Evolutionary conservation across 1,140 invertebrate species (phyloP), one percentile per base, ranked within the genome.

Genomic region (Temnothorax longispinosus): DNA sequence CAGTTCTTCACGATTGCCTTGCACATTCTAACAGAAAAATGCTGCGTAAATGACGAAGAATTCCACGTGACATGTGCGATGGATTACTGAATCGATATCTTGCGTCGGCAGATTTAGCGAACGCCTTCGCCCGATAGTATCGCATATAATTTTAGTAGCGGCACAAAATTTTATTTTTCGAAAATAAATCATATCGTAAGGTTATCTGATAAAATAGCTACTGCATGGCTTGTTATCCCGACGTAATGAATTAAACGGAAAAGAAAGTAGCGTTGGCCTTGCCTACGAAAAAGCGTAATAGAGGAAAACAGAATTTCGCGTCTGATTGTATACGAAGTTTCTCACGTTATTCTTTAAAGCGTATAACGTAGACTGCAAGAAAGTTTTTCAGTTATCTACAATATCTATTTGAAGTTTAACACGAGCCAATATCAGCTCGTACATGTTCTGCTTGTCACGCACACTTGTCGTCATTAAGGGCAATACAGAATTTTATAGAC

Each of bases 311-410:
- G 44, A 75, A 74, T 50, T 84, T 84, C 69, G 38, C 80, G 69
- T 84, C 75, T 84, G 41, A 75, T 84, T 75, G 80, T 75, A 84
- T 84, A 84, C 69, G 47, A 84, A 74, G 54, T 84, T 84, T 82
- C 80, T 82, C 67, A 60, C n/a, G 54, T 75, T 32, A 75, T 74
- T 75, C 18, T 65, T 78, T 21, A 32, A 72, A 56, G 54, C 27
- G 13, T 82, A 77, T 72, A 84, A 54, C 27, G 41, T 75, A 84
- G 80, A 38, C n/a, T 44, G 69, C 80, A 75, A 50, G 41, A 8
- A 60, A 47, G 27, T 74, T 84, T 74, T 60, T 75, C 64, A 50
- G 41, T 84, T 75, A 74, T 50, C 32, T 15, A 32, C 69, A 27
- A 84, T 75, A 84, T 60, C 69, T 75, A 71, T 38, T 84, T 74